A percentile compares a stretch with the other conserved stretches of the same genome.
Evolutionary conservation across 2,888 invertebrate species (phyloP).

Genomic region (Dromius quadrimaculatus): DNA sequence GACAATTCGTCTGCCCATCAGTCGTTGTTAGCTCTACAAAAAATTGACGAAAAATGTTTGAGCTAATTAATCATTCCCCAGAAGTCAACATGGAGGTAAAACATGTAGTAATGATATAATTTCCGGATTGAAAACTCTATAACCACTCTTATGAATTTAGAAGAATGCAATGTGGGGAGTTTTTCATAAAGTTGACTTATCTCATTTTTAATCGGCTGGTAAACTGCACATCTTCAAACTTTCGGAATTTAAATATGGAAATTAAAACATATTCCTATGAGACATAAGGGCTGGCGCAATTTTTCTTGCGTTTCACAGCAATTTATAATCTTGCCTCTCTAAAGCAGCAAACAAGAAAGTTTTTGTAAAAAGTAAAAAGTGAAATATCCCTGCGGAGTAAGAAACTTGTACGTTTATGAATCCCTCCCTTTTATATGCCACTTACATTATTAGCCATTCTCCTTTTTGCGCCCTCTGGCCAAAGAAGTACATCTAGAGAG

Average conservation of each 20-base stretch:
- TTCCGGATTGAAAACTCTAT: no score
- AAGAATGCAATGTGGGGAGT: neutral
- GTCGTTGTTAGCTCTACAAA: no score
- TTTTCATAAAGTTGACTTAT: constrained; percentile 1
- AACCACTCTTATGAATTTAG: no score
- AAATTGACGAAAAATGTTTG: no score
- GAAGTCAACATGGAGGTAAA: no score
- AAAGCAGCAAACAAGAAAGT: constrained; percentile 49
- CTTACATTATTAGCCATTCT: constrained; percentile 39
- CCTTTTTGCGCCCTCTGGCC: constrained; percentile 14
- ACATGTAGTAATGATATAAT: no score
- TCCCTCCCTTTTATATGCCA: constrained; percentile 24
- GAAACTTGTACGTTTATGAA: constrained; percentile 47
- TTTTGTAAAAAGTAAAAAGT: constrained; percentile 51
- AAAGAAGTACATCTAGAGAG: neutral
- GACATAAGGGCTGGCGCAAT: constrained; percentile 38
- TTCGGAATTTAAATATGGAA: constrained; percentile 49
- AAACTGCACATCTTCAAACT: constrained; percentile 29
- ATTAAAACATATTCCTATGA: constrained; percentile 51
- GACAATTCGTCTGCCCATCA: no score
- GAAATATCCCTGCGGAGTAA: constrained; percentile 26
- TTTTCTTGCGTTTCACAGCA: constrained; percentile 51
- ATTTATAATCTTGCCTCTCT: constrained; percentile 49
- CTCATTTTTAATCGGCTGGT: constrained; percentile 35
- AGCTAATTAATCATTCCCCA: no score